Percentiles rank a stretch among this genome's conserved stretches.
Conservation (phyloP, 2,797 vertebrate genomes). For the Scarus forsteni region DNA sequence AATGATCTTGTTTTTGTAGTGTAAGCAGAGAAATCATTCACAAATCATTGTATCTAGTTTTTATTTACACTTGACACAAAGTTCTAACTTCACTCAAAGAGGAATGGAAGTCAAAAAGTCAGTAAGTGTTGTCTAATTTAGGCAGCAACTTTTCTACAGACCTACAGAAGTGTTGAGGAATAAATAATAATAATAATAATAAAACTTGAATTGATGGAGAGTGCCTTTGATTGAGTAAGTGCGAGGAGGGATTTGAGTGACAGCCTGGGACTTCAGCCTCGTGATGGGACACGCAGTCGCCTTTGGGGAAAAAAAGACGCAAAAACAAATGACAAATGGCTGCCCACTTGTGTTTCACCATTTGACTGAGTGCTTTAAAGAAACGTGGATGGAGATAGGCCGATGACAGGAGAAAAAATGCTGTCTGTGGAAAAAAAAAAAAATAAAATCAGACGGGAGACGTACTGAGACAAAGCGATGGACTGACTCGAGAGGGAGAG, state of each 20-base stretch:
- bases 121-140: conserved; percentile 5
- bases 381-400: conserved; percentile 47
- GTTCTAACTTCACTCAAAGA: too few species aligned
- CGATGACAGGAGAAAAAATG: conserved; percentile 54
- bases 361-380: conserved; percentile 62
- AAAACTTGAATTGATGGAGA: conserved; percentile 12
- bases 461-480: conserved; percentile 56
- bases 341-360: conserved; percentile 66
- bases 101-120: too few species aligned
- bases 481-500: conserved; percentile 61
- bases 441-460: conserved; percentile 28
- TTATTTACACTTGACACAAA: too few species aligned
- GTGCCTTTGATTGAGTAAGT: conserved; percentile 38
- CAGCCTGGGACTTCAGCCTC: conserved; percentile 34
- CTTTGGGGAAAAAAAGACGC: conserved; percentile 42
- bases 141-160: conserved; percentile 6
- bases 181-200: too few species aligned
- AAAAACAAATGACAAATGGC: conserved; percentile 68
- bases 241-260: conserved; percentile 64
- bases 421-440: conserved; percentile 24
- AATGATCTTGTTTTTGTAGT: too few species aligned
- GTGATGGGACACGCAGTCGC: conserved; percentile 45
- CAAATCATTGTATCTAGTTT: too few species aligned
- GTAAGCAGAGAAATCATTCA: too few species aligned
- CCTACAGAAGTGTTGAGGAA: conserved; percentile 19